Conservation (phyloP, 2,797 vertebrate species). For the Champsocephalus esox region DNA sequence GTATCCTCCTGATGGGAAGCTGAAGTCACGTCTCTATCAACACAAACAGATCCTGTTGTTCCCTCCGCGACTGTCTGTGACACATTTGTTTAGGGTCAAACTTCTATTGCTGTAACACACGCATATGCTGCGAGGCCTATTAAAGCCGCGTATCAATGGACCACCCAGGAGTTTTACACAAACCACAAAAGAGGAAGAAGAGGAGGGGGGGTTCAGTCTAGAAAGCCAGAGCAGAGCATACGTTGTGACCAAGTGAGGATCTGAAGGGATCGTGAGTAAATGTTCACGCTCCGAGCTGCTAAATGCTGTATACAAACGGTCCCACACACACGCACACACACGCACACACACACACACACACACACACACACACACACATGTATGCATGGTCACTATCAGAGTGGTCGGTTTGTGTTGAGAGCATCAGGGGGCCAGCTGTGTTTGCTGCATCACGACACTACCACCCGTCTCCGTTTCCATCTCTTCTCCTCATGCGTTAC, state of each 20-base stretch:
- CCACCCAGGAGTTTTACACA: slow-evolving; percentile 83
- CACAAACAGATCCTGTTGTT: slow-evolving; percentile 60
- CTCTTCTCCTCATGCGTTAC: not conserved
- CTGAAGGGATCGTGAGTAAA: slow-evolving; percentile 62
- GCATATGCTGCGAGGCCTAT: slow-evolving; percentile 66
- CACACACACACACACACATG: slow-evolving; percentile 4
- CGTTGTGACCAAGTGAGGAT: slow-evolving; percentile 60
- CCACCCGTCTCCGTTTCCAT: slow-evolving; percentile 13
- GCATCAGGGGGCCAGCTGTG: slow-evolving; percentile 78
- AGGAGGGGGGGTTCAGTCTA: slow-evolving; percentile 32
- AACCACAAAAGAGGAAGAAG: slow-evolving; percentile 42
- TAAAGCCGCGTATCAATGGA: slow-evolving; percentile 78
- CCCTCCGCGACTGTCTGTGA: slow-evolving; percentile 46
- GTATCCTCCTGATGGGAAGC: slow-evolving; percentile 52
- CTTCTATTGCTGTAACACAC: slow-evolving; percentile 62
- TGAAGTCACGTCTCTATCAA: slow-evolving; percentile 55
- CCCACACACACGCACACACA: slow-evolving; percentile 11
- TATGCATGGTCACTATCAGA: slow-evolving; percentile 16
- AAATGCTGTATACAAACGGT: slow-evolving; percentile 59
- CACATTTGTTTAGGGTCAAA: slow-evolving; percentile 78
- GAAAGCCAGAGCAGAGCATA: slow-evolving; percentile 42
- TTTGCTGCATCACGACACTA: slow-evolving; percentile 55
- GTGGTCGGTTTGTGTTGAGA: slow-evolving; percentile 50
- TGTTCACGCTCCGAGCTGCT: slow-evolving; percentile 67
- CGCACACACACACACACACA: not conserved